Conservation (phyloP, 1,140 invertebrate genomes). For the Hypsibius dujardini region DNA sequence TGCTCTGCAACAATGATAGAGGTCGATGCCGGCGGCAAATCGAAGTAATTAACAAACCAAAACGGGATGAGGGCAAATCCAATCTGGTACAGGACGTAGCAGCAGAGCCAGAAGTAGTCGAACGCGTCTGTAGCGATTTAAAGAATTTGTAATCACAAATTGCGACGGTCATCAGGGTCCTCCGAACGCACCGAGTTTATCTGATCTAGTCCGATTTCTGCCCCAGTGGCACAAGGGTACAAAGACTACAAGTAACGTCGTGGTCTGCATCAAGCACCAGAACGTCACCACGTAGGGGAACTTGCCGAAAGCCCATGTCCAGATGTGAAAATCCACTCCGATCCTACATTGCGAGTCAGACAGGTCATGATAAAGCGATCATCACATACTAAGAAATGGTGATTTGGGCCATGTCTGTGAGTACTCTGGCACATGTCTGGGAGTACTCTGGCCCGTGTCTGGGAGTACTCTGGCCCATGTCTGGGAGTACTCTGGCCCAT, state of each 20-base stretch:
- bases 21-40: constrained; percentile 43
- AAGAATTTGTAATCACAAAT: not conserved
- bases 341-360: constrained; percentile 30
- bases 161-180: not conserved
- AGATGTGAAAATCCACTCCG: constrained; percentile 36
- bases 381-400: constrained; percentile 22
- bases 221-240: constrained; percentile 36
- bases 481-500: constrained; percentile 17
- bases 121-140: constrained; percentile 27
- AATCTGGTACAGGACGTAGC: constrained; percentile 32
- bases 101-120: constrained; percentile 29
- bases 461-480: not conserved
- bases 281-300: constrained; percentile 33
- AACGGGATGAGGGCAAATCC: constrained; percentile 38
- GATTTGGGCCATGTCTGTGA: not conserved
- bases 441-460: constrained; percentile 8
- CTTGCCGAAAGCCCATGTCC: constrained; percentile 32
- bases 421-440: not conserved
- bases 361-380: no score
- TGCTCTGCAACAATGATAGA: constrained; percentile 44
- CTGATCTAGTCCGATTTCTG: constrained; percentile 19
- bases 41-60: constrained; percentile 34
- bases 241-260: constrained; percentile 33
- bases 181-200: not conserved
- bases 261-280: constrained; percentile 33